These are phyloP conservation scores for Caenorhabditis uteleia DNA, from an alignment of 2,888 invertebrate species.

Conservation along the genomic window DNA sequence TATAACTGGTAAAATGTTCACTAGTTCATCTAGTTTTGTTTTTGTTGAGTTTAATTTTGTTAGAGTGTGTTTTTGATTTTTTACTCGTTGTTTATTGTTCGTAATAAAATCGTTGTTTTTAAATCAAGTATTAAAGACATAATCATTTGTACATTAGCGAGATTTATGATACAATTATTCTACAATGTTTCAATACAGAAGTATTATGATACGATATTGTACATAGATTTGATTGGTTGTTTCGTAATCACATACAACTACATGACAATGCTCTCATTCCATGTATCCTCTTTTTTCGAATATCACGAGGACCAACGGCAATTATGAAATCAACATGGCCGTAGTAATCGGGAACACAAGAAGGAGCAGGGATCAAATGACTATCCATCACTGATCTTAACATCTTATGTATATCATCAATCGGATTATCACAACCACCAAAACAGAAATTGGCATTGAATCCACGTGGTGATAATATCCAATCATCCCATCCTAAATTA, in stretches of 20 bases:
- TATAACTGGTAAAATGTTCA: too few relatives aligned
- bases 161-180: too few relatives aligned
- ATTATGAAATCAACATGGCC: conserved; percentile 22
- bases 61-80: conserved; percentile 6
- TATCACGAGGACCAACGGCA: conserved; percentile 15
- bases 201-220: too few relatives aligned
- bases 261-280: conserved; percentile 25
- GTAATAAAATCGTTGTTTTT: too few relatives aligned
- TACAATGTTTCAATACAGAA: too few relatives aligned
- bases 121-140: too few relatives aligned
- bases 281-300: conserved; percentile 23
- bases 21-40: not conserved
- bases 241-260: conserved; percentile 25
- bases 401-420: conserved; percentile 16
- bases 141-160: too few relatives aligned
- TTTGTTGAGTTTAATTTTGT: not conserved
- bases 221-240: too few relatives aligned
- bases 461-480: conserved; percentile 27
- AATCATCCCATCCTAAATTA: conserved; percentile 27
- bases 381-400: not conserved
- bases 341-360: conserved; percentile 25
- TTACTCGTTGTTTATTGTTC: conserved; percentile 5
- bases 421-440: conserved; percentile 6
- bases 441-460: conserved; percentile 26
- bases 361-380: conserved; percentile 6